Base-by-base conservation (phyloP, 2,888 invertebrate genomes). In the Suillia variegata region DNA sequence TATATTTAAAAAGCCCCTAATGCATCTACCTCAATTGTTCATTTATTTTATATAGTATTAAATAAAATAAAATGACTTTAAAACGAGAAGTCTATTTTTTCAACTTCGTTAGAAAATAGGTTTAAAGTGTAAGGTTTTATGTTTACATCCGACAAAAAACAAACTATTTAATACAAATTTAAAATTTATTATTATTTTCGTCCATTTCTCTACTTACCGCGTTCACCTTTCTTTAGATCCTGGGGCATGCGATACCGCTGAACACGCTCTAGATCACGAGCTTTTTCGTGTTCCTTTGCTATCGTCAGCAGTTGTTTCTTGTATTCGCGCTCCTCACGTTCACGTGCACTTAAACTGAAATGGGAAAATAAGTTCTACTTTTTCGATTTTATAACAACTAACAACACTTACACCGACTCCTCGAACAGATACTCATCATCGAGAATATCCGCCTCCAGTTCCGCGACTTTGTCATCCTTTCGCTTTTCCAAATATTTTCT, bases 401-500 rank as follows among this genome's bases (percentile, higher is more conserved):
- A 18, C 5, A 10, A 5, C 63, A 85, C 89, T 86, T 86, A 95
- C 92, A 90, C 86, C 77, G 90, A 88, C 65, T 94, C 93, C 56
- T 92, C 91, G 81, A 98, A 99, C 1, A 98, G 85, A 78, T 93
- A 95, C 81, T 98, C 96, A 84, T 99, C 99, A 81, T 99, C 99
- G 50, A 89, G 84, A 60, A 99, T 93, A 76, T 97, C 96, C 5
- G 91, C 93, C 83, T 98, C 98, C 54, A 99, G 83, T 80, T 99
- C 98, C 10, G 92, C 88, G 33, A 98, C 88, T 84, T 99, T 99
- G 77, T 99, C 98, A 59, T 92, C 94, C 82, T 97, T 96, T 49
- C 99, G 87, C 81, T 98, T 99, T 77, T 93, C 93, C 69, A 99
- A 85, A 81, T 99, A 99, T 74, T 94, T 92, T 50, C 97, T 85